Percentiles rank a stretch among this genome's conserved stretches.
Conservation (phyloP, 1,140 invertebrate genomes). For the Ptiloglossa arizonensis region DNA sequence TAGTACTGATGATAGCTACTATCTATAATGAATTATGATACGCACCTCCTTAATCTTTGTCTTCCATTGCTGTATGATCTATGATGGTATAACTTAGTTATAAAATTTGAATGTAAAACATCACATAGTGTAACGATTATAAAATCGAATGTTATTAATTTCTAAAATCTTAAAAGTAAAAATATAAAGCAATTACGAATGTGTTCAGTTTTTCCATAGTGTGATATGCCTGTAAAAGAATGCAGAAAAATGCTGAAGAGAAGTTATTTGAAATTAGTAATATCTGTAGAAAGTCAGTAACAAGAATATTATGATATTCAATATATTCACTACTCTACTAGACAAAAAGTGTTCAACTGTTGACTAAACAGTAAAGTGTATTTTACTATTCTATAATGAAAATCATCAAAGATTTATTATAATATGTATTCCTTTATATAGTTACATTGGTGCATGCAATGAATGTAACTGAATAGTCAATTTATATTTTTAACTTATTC, state of each 20-base stretch:
- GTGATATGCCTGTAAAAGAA: neutral
- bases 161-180: neutral
- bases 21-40: neutral
- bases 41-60: constrained; percentile 27
- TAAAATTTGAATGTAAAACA: neutral
- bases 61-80: constrained; percentile 25
- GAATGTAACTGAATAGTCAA: constrained; percentile 31
- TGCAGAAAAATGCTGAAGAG: neutral
- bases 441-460: constrained; percentile 36
- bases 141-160: neutral
- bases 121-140: neutral
- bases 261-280: constrained; percentile 11
- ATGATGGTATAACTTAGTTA: neutral
- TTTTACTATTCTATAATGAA: constrained; percentile 10
- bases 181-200: neutral
- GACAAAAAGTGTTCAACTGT: constrained; percentile 17
- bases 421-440: constrained; percentile 17
- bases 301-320: constrained; percentile 1
- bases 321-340: constrained; percentile 7
- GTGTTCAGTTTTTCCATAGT: constrained; percentile 4
- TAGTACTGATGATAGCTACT: constrained; percentile 1
- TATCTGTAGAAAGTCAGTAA: constrained; percentile 1
- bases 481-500: constrained; percentile 28
- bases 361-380: constrained; percentile 15
- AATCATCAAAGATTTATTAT: neutral